These are phyloP conservation scores for Magallana ariakensis DNA, from an alignment of 1,140 invertebrate genomes.

Conservation along the genomic window DNA sequence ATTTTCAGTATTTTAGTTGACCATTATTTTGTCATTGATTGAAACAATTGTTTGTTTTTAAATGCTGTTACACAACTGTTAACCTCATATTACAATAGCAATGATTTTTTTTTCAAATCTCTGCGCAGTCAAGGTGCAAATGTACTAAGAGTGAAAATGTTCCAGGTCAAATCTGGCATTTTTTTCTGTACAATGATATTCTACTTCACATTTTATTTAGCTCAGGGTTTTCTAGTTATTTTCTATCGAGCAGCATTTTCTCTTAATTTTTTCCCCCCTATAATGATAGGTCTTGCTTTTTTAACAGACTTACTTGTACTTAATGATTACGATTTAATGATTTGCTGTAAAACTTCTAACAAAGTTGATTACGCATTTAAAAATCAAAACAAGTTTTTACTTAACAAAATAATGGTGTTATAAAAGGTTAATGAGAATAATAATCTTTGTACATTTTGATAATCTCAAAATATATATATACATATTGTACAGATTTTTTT, in stretches of 20 bases:
- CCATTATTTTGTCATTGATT: neutral
- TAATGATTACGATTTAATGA: conserved; percentile 12
- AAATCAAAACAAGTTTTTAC: neutral
- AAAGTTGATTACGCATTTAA: neutral
- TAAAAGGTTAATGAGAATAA: neutral
- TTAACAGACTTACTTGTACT: neutral
- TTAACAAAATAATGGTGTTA: neutral
- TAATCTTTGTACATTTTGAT: neutral
- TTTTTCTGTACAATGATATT: conserved; percentile 10
- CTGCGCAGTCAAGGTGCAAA: neutral
- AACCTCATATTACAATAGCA: conserved; percentile 27
- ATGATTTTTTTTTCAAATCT: neutral
- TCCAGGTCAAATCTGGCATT: neutral
- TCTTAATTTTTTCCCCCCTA: neutral
- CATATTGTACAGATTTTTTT: conserved; percentile 19
- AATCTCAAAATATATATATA: neutral
- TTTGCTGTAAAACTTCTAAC: neutral
- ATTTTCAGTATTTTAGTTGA: conserved; percentile 33
- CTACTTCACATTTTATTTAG: conserved; percentile 29
- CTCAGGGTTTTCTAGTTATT: conserved; percentile 21
- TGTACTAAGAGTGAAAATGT: neutral
- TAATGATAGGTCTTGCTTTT: too few relatives aligned
- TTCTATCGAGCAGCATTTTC: conserved; percentile 11
- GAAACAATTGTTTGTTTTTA: neutral
- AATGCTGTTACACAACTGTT: conserved; percentile 10